Conservation (phyloP, 1,140 invertebrate species). For the Hyposmocoma kahamanoa region DNA sequence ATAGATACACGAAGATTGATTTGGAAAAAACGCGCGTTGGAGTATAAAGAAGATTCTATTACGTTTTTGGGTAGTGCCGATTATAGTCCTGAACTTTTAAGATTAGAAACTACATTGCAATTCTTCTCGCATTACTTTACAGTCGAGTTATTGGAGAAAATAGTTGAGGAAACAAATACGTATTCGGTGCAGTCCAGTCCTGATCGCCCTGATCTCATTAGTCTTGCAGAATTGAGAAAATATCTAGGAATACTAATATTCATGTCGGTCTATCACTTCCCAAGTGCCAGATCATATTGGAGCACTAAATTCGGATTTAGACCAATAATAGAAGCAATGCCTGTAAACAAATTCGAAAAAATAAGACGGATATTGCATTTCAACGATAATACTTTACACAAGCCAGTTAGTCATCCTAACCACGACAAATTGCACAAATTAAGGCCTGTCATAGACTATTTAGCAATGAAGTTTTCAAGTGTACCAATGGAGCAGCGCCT, state of each 20-base stretch:
- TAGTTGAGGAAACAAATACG: no score
- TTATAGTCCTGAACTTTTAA: no score
- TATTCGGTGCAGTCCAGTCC: no score
- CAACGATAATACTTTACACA: conserved; percentile 15
- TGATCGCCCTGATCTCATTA: no score
- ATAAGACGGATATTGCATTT: conserved; percentile 16
- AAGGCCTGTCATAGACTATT: conserved; percentile 9
- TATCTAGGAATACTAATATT: background rate
- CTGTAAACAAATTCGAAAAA: conserved; percentile 20
- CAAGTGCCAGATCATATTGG: conserved; percentile 7
- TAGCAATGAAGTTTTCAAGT: conserved; percentile 5
- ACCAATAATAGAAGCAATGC: conserved; percentile 14
- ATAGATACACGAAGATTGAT: no score
- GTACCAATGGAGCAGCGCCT: background rate
- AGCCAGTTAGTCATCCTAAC: conserved; percentile 13
- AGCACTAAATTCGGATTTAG: conserved; percentile 16
- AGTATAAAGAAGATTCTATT: no score
- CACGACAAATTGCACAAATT: conserved; percentile 17
- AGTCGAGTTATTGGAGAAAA: no score
- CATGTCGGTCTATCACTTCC: background rate
- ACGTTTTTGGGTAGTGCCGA: no score
- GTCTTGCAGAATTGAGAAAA: no score
- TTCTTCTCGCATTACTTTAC: no score
- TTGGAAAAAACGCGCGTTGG: no score
- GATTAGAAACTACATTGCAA: no score